Conservation (phyloP, 2,113 vertebrate species). For the Heterocephalus glaber region DNA sequence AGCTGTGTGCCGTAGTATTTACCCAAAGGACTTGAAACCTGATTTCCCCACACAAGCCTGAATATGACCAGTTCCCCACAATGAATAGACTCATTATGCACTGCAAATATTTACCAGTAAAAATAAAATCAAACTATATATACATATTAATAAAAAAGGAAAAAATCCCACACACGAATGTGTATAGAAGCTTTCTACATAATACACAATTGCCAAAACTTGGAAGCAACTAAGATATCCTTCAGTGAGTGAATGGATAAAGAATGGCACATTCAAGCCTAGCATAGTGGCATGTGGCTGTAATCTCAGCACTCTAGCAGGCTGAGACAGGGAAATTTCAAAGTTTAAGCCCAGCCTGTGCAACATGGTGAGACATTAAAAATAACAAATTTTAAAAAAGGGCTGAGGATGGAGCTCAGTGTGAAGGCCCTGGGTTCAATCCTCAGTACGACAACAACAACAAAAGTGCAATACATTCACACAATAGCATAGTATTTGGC, state of each 20-base stretch:
- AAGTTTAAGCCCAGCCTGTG: neutral
- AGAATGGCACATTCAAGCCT: neutral
- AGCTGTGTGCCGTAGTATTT: neutral
- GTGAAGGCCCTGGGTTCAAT: neutral
- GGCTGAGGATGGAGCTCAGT: neutral
- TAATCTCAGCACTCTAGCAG: neutral
- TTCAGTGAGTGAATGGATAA: neutral
- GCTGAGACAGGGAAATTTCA: neutral
- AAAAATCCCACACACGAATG: neutral
- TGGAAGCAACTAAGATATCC: neutral
- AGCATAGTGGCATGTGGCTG: neutral
- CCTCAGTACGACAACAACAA: neutral
- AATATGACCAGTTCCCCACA: neutral
- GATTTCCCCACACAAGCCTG: neutral
- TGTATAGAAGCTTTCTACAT: neutral
- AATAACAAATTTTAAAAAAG: neutral
- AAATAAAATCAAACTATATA: neutral
- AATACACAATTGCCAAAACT: neutral
- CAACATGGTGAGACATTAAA: neutral
- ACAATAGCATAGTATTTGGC: neutral
- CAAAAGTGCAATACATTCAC: neutral
- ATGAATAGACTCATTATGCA: neutral
- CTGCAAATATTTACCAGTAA: neutral
- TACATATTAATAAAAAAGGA: neutral
- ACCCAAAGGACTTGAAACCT: neutral